Evolutionary conservation across 2,888 invertebrate species (phyloP), one percentile per base, ranked within the genome.

Genomic region (Incurvaria masculella): DNA sequence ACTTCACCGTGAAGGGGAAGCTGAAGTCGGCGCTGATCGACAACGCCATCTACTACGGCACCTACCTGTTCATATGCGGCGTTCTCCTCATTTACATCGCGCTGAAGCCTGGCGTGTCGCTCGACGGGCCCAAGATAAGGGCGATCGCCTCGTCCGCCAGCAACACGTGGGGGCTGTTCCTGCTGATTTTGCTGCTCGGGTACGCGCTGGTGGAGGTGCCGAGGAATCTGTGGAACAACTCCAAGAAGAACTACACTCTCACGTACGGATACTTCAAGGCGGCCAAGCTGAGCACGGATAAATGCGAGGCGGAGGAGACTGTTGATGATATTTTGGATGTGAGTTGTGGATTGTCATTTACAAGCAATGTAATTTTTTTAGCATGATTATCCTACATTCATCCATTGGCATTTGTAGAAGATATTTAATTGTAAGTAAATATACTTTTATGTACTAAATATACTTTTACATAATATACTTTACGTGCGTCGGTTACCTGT

Each of bases 141-240:
- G 92, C 96, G 0, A 96, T 99, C 56, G 94, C 97, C 20, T 95
- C 98, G 3, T 95, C 97, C 16, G 98, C 99, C 2, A 97, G 97
- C 62, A 99, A 99, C 66, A 99, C 99, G 0, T 99, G 99, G 99
- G 99, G 99, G 49, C 78, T 99, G 46, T 96, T 98, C 66, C 78
- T 99, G 23, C 78, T 99, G 44, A 94, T 99, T 43, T 75, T 99
- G 19, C 79, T 99, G 53, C 82, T 99, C 18, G 85, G 92, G 21
- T 97, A 98, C 71, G 97, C 98, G 0, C 80, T 99, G 48, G 97
- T 99, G 0, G 97, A 98, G 74, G 92, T 99, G 2, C 94, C 92
- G 1, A 83, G 97, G 49, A 89, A 87, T 55, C 73, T 97, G 39
- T 99, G 97, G 96, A 89, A 94, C 62, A 87, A 88, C 58, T 89